A percentile compares a stretch with the other conserved stretches of the same genome.
Conservation (phyloP, 2,113 vertebrate species). For the Aegypius monachus region DNA sequence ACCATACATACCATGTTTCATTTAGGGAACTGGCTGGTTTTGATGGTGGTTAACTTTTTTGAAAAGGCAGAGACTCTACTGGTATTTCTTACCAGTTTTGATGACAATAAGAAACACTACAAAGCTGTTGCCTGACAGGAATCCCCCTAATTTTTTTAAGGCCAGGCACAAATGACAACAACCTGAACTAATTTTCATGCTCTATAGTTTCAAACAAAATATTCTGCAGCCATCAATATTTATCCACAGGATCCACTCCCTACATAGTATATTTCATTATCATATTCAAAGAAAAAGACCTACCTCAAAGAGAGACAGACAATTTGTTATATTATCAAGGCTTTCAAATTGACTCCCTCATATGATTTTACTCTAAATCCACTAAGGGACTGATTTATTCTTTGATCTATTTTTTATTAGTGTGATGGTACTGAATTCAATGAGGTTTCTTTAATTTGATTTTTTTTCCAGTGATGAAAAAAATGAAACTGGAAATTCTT, state of each 20-base stretch:
- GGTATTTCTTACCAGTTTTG: not conserved
- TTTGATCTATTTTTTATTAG: slow-evolving; percentile 53
- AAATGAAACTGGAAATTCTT: slow-evolving; percentile 25
- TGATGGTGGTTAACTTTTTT: not conserved
- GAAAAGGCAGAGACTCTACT: not conserved
- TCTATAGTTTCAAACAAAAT: not conserved
- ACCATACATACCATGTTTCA: not conserved
- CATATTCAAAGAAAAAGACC: not conserved
- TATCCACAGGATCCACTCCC: not conserved
- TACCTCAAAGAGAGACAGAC: not conserved
- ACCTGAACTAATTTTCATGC: not conserved
- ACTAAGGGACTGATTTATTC: not conserved
- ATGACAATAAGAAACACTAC: not conserved
- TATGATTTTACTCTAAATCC: slow-evolving; percentile 34
- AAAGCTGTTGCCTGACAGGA: not conserved
- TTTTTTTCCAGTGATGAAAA: not conserved
- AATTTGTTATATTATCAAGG: slow-evolving; percentile 29
- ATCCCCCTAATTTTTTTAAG: not conserved
- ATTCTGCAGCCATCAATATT: not conserved
- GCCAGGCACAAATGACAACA: not conserved
- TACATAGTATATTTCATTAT: not conserved
- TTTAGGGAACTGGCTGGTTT: not conserved
- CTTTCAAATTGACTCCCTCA: slow-evolving; percentile 26
- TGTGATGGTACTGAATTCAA: not conserved
- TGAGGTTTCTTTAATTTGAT: not conserved